A percentile compares a stretch with the other conserved stretches of the same genome.
These are phyloP conservation scores for Nerophis lumbriciformis DNA, from an alignment of 2,113 vertebrate species.

Conservation along the genomic window DNA sequence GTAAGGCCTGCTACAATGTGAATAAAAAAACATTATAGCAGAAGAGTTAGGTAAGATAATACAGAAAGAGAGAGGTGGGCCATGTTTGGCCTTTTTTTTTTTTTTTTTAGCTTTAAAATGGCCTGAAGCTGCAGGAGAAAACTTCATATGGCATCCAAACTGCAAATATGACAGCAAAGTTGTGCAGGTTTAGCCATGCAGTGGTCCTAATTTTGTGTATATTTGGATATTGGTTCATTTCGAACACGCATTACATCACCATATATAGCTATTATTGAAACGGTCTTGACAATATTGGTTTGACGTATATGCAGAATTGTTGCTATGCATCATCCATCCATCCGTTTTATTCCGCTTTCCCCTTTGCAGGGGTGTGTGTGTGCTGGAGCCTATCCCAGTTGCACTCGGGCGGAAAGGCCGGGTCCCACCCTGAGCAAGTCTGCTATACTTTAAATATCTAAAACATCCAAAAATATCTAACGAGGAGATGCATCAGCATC, in stretches of 20 bases:
- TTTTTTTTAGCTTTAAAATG: conserved; percentile 10
- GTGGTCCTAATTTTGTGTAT: neutral
- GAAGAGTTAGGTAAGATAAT: conserved; percentile 42
- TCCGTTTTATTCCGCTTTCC: too few species aligned
- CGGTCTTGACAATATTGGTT: neutral
- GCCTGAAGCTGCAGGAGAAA: conserved; percentile 34
- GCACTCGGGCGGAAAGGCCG: too few species aligned
- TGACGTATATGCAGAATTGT: neutral
- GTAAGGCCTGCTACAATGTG: conserved; percentile 54
- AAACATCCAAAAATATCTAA: neutral
- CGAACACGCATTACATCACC: neutral
- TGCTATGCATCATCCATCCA: too few species aligned
- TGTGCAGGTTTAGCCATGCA: neutral
- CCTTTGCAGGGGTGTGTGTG: too few species aligned
- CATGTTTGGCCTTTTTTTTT: conserved; percentile 29
- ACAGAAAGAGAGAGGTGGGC: conserved; percentile 1
- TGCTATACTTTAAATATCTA: neutral
- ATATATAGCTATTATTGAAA: neutral
- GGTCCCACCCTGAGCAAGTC: too few species aligned
- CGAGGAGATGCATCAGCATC: neutral
- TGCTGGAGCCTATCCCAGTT: too few species aligned
- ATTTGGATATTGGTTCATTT: neutral
- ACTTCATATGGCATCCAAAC: conserved; percentile 23
- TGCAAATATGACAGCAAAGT: conserved; percentile 7
- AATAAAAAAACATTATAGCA: conserved; percentile 52